These are phyloP conservation scores for Actinopyga echinites DNA, from an alignment of 53 echinoderm and acorn worm species.

Conservation along the genomic window DNA sequence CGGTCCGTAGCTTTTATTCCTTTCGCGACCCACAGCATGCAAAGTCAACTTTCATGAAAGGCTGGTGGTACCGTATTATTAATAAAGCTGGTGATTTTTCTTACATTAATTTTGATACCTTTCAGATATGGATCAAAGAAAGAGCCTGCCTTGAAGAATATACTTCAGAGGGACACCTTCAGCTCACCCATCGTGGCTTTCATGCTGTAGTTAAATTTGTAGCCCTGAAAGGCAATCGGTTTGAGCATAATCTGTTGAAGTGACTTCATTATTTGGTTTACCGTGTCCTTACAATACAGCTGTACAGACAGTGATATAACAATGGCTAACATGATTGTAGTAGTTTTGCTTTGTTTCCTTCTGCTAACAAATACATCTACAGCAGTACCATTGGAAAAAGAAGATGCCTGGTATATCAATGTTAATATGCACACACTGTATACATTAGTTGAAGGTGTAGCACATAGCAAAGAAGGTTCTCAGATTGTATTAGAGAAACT, in stretches of 20 bases:
- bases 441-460: slow-evolving; percentile 24
- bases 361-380: too few relatives aligned
- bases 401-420: slow-evolving; percentile 24
- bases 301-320: neutral
- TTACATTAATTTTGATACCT: slow-evolving; percentile 41
- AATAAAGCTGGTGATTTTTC: slow-evolving; percentile 66
- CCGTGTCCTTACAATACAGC: neutral
- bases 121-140: slow-evolving; percentile 57
- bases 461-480: neutral
- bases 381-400: neutral
- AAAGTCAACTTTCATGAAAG: slow-evolving; percentile 3
- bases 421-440: slow-evolving; percentile 16
- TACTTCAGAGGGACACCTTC: neutral
- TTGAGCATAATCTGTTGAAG: neutral
- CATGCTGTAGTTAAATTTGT: slow-evolving; percentile 41
- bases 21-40: neutral
- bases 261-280: too few relatives aligned
- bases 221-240: neutral
- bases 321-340: neutral
- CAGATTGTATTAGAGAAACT: neutral
- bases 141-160: slow-evolving; percentile 58
- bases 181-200: slow-evolving; percentile 32
- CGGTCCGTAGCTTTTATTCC: neutral
- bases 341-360: neutral
- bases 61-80: slow-evolving; percentile 51